Evolutionary conservation across 1,140 invertebrate genomes (phyloP).

Genomic region (Pomacea maculata): DNA sequence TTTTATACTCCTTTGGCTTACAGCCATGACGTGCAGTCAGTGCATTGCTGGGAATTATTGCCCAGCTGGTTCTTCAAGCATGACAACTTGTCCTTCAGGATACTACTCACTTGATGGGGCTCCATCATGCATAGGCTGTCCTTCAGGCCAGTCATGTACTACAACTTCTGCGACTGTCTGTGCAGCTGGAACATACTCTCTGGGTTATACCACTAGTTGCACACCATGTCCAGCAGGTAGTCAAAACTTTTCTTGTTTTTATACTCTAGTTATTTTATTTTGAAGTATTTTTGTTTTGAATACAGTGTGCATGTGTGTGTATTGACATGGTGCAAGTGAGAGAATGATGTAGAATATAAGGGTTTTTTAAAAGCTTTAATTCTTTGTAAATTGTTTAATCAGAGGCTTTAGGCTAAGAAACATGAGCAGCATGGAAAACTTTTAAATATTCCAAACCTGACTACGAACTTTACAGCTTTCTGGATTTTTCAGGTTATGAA

Average conservation of each 20-base stretch:
- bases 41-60: conserved; percentile 54
- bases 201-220: conserved; percentile 43
- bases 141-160: conserved; percentile 48
- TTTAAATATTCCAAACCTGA: no score
- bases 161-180: conserved; percentile 40
- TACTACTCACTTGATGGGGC: conserved; percentile 35
- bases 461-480: neutral
- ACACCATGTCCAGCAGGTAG: conserved; percentile 51
- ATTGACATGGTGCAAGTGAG: neutral
- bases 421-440: no score
- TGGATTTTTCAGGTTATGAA: conserved; percentile 36
- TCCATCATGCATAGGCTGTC: conserved; percentile 43
- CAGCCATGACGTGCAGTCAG: conserved; percentile 39
- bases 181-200: conserved; percentile 50
- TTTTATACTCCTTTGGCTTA: neutral
- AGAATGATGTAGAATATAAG: no score
- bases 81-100: conserved; percentile 39
- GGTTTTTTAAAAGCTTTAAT: no score
- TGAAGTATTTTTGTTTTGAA: neutral
- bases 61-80: conserved; percentile 34
- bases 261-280: neutral
- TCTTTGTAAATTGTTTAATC: no score
- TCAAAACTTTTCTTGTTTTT: conserved; percentile 3
- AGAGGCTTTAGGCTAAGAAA: no score
- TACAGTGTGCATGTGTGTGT: neutral